A percentile compares a stretch with the other conserved stretches of the same genome.
Evolutionary conservation across 2,888 invertebrate species (phyloP).

Genomic region (Catonia carolina): DNA sequence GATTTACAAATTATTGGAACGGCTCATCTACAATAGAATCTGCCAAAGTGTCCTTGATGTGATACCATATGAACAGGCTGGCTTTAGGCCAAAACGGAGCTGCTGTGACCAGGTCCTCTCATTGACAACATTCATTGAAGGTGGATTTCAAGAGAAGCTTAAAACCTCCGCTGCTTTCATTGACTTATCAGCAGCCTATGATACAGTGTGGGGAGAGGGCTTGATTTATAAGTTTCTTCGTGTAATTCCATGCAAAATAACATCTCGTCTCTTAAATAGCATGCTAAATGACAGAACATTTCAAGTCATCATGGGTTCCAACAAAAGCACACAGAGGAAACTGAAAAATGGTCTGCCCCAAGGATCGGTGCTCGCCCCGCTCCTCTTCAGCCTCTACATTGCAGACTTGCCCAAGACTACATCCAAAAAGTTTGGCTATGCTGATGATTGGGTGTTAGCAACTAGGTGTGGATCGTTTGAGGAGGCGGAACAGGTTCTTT

Average conservation of each 20-base stretch:
- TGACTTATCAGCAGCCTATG: conserved; percentile 22
- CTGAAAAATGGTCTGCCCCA: conserved; percentile 20
- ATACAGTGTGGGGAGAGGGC: conserved; percentile 25
- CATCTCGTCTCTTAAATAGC: conserved; percentile 1
- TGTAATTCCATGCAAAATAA: neutral
- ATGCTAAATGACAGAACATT: conserved; percentile 1
- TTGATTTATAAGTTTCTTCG: neutral
- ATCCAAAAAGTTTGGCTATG: conserved; percentile 22
- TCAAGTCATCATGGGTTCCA: conserved; percentile 9
- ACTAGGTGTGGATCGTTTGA: neutral
- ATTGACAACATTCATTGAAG: conserved; percentile 24
- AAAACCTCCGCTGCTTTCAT: conserved; percentile 24
- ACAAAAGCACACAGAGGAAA: conserved; percentile 10
- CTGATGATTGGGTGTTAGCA: conserved; percentile 22
- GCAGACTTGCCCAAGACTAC: conserved; percentile 17
- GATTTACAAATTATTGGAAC: conserved; percentile 3
- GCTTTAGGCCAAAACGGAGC: conserved; percentile 22
- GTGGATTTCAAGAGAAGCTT: conserved; percentile 20
- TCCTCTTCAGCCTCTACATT: conserved; percentile 24
- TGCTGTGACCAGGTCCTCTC: conserved; percentile 24
- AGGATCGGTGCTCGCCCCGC: conserved; percentile 23
- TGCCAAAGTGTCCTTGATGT: conserved; percentile 2
- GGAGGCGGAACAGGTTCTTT: neutral
- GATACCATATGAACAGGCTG: conserved; percentile 21
- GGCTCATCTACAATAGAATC: conserved; percentile 7